phyloP scores from a whole-genome alignment of 2,888 invertebrate genomes.

The Nudaria mundana region DNA sequence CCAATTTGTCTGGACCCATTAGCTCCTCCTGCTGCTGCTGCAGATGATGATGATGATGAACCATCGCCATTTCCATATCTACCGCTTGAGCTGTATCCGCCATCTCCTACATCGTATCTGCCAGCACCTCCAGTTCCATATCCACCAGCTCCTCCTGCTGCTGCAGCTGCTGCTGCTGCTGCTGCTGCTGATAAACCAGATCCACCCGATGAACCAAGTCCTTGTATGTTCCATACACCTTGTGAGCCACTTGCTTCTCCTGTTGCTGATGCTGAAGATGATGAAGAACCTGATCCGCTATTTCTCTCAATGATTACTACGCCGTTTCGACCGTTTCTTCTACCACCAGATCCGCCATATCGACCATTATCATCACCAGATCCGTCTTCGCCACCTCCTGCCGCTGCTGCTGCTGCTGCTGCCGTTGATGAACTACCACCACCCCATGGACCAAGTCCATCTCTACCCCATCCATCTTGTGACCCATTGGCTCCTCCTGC shows the following conservation, averaged over 20 bases:
- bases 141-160: not conserved
- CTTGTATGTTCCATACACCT: not conserved
- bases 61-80: not conserved
- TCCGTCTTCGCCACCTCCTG: not conserved
- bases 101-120: not conserved
- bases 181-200: not conserved
- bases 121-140: no score
- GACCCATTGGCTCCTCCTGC: not conserved
- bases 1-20: not conserved
- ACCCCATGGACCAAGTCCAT: not conserved
- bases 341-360: not conserved
- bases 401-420: constrained; percentile 1
- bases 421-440: not conserved
- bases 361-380: not conserved
- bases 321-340: no score
- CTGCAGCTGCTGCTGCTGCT: constrained; percentile 6
- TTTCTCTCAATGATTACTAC: no score
- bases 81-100: not conserved
- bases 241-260: not conserved
- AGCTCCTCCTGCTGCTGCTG: not conserved
- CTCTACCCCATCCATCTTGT: not conserved
- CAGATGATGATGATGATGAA: not conserved
- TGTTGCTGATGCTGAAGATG: no score
- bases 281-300: not conserved
- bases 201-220: not conserved